A percentile compares a stretch with the other conserved stretches of the same genome.
Conservation (phyloP, 2,113 vertebrate species). For the Phainopepla nitens region DNA sequence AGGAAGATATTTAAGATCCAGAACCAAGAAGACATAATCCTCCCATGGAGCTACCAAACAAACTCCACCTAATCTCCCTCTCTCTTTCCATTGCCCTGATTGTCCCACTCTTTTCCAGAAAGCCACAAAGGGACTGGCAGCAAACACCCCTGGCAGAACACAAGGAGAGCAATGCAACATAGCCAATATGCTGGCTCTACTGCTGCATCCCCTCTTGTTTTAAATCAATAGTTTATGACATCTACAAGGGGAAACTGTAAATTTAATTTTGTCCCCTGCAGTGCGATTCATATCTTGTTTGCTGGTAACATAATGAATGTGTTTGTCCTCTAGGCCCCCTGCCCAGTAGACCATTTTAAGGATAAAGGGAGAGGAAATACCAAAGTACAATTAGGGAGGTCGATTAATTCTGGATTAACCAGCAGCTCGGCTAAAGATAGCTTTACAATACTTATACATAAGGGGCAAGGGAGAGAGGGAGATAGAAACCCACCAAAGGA, state of each 20-base stretch:
- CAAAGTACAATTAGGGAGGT: slow-evolving; percentile 66
- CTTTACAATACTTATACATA: background rate
- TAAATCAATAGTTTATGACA: slow-evolving; percentile 82
- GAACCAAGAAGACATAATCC: background rate
- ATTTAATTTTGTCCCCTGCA: slow-evolving; percentile 80
- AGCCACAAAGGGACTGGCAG: background rate
- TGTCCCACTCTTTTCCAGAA: background rate
- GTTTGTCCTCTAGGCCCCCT: slow-evolving; percentile 74
- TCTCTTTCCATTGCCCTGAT: background rate
- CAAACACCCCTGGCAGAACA: background rate
- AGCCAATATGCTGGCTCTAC: slow-evolving; percentile 15
- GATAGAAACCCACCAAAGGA: background rate
- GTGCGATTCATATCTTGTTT: slow-evolving; percentile 75
- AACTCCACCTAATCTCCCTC: background rate
- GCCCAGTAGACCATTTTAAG: slow-evolving; percentile 70
- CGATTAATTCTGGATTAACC: slow-evolving; percentile 71
- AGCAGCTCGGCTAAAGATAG: slow-evolving; percentile 57
- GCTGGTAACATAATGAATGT: slow-evolving; percentile 75
- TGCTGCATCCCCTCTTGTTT: slow-evolving; percentile 63
- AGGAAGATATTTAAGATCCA: background rate
- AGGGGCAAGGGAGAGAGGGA: background rate
- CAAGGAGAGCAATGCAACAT: background rate
- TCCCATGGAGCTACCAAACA: background rate
- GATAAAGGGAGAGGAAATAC: slow-evolving; percentile 73
- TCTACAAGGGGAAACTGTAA: slow-evolving; percentile 76